Base-by-base conservation (phyloP, 2,113 vertebrate genomes). In the Calidris pygmaea region DNA sequence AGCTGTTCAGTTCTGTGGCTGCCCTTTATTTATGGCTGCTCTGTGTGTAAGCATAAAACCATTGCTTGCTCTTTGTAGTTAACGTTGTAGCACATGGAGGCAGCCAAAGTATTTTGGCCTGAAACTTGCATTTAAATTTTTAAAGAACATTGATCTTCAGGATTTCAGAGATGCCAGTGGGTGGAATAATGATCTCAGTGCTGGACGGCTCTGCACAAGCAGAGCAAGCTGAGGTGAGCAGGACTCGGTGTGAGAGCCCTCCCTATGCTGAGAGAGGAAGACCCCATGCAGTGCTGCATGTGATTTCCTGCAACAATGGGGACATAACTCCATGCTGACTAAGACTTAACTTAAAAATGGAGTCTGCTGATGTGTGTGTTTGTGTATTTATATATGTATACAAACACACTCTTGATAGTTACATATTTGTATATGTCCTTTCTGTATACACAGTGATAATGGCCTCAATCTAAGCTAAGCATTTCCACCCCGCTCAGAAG, bases 261-360 rank as follows among this genome's bases (percentile, higher is more conserved):
- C 52, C 27, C 35, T 29, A 16, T 71, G 26, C 50, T 89, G 37
- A 24, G 24, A 50, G 12, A 67, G 43, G 10, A 86, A 4, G 7
- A 76, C 2, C 9, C 6, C 0, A 1, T 1, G 1, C 37, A 32
- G 19, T 0, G 1, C 26, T 29, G 10, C 4, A 2, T 1, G 1
- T 11, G 35, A 27, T 65, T 71, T 65, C 34, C 52, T 91, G 24
- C 30, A 53, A 20, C 27, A 32, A 14, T 0, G 6, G 41, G 5
- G 13, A 12, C 14, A 66, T 41, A 17, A n/a, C 9, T 72, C 35
- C 15, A 13, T 1, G 0, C 30, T 81, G 41, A 20, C 29, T 43
- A 26, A 45, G 7, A 20, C 41, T 89, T 63, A 2, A 24, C 37
- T 67, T 23, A 20, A 89, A 74, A 74, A 53, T 11, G 3, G 9